Base-by-base conservation (phyloP, 2,113 vertebrate genomes). In the Anoplopoma fimbria region DNA sequence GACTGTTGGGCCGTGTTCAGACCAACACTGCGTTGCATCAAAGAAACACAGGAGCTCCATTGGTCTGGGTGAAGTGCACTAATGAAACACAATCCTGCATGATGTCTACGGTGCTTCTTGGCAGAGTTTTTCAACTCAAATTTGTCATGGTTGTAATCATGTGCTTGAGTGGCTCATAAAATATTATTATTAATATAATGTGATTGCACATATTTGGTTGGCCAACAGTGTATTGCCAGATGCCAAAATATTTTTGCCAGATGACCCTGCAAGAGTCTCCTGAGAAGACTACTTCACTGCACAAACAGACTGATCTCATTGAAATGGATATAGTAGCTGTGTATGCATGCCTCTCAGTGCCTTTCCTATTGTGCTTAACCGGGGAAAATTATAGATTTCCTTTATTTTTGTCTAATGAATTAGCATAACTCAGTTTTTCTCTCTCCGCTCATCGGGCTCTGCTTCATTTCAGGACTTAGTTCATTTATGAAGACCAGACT, bases 401-500 rank as follows among this genome's bases (percentile, higher is more conserved):
- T 49, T 72, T 47, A 36, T 75, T 82, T 82, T 79, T n/a, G 42
- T 2, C 31, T 63, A 69, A 27, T 15, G 58, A 89, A 85, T 88
- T 33, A 83, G 77, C 62, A 75, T 77, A 63, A 58, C 67, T 84
- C 74, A 68, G 34, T 76, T 69, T 53, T 57, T 72, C 65, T 75
- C 73, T 75, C 69, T 65, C 53, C 36, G 58, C 75, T 90, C 73
- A 74, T 90, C 82, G 83, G 83, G 69, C 6, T 9, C 70, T 71
- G 62, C 67, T 77, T 73, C 53, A 31, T 72, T 89, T 81, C 67
- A 55, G 40, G 64, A 83, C 69, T 79, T 89, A 38, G 75, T 82
- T 87, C 53, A 82, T 86, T 87, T 91, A 75, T 86, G 78, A 80
- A 79, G 73, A 86, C 78, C 85, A 90, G 79, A 93, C 85, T 81